A percentile compares a stretch with the other conserved stretches of the same genome.
Evolutionary conservation across 2,113 vertebrate genomes (phyloP).

Genomic region (Arenaria interpres): DNA sequence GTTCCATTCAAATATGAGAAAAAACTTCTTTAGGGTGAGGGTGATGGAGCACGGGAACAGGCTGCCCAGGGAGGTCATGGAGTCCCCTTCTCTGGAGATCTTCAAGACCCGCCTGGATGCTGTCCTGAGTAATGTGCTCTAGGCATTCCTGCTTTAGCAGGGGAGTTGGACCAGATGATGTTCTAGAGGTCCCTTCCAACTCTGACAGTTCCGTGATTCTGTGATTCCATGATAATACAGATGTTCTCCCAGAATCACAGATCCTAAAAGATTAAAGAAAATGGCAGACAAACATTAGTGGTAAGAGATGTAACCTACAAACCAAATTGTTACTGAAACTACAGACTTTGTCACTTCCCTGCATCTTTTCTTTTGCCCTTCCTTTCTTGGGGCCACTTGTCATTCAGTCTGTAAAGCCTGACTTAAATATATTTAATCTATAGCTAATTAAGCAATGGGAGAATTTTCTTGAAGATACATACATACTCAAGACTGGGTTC

Average conservation of each 20-base stretch:
- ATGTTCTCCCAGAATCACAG: background rate
- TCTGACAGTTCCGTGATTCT: no score
- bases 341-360: background rate
- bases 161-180: no score
- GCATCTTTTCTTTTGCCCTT: background rate
- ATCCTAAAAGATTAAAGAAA: background rate
- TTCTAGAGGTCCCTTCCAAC: no score
- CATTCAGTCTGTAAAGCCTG: background rate
- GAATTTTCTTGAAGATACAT: background rate
- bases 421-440: background rate
- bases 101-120: no score
- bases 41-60: no score
- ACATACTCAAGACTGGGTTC: background rate
- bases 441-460: background rate
- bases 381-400: background rate
- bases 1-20: no score
- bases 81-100: no score
- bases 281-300: background rate
- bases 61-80: no score
- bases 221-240: no score
- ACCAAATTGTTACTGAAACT: background rate
- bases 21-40: no score
- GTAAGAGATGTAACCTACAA: background rate
- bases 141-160: no score
- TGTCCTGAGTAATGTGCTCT: no score